These are phyloP conservation scores for Anoplius nigerrimus DNA, from an alignment of 2,888 invertebrate species.

Conservation along the genomic window DNA sequence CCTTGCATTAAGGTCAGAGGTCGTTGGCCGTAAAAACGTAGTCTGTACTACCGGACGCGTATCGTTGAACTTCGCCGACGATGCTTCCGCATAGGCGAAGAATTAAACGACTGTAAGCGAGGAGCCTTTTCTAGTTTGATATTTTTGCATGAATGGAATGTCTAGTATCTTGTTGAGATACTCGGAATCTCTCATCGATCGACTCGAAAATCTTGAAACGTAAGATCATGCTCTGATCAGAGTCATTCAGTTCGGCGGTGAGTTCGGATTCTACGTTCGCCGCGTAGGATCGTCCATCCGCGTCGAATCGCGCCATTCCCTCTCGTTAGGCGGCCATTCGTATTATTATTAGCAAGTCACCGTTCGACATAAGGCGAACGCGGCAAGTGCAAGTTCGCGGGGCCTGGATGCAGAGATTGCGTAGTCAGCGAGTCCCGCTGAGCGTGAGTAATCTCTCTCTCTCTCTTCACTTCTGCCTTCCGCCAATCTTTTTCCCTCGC, in stretches of 20 bases:
- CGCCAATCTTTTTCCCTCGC: conserved; percentile 3
- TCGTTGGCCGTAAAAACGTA: too few relatives aligned
- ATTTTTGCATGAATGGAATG: too few relatives aligned
- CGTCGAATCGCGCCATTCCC: conserved; percentile 29
- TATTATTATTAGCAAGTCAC: conserved; percentile 39
- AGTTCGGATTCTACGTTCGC: neutral
- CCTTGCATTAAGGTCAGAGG: too few relatives aligned
- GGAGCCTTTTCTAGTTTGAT: too few relatives aligned
- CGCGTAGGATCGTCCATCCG: neutral
- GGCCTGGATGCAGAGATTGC: conserved; percentile 18
- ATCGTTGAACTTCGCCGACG: too few relatives aligned
- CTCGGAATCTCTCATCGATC: too few relatives aligned
- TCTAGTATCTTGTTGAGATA: too few relatives aligned
- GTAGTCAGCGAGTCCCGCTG: conserved; percentile 15
- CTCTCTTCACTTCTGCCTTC: conserved; percentile 14
- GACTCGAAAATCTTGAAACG: too few relatives aligned
- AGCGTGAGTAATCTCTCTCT: conserved; percentile 19
- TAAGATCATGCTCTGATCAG: neutral
- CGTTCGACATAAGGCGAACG: conserved; percentile 34
- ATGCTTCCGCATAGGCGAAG: too few relatives aligned
- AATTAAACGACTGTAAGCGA: too few relatives aligned
- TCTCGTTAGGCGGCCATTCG: conserved; percentile 39
- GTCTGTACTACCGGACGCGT: too few relatives aligned
- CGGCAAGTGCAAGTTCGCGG: conserved; percentile 23
- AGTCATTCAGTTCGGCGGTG: conserved; percentile 12